These are phyloP conservation scores for Lethocerus indicus DNA, from an alignment of 1,140 invertebrate genomes.

Conservation along the genomic window DNA sequence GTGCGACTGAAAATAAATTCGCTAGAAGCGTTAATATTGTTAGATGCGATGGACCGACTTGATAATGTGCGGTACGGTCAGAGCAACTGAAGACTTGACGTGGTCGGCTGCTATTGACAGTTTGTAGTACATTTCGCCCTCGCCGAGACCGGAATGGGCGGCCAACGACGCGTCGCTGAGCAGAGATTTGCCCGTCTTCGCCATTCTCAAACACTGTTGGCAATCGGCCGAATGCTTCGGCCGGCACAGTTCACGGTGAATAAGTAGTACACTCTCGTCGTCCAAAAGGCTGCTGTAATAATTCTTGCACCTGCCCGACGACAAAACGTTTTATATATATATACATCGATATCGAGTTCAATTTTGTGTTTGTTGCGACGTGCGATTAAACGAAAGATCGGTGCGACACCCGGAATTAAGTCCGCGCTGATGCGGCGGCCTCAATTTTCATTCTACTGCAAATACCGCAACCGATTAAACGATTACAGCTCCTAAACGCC, in stretches of 20 bases:
- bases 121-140: conserved; percentile 15
- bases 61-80: conserved; percentile 15
- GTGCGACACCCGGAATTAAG: too few relatives aligned
- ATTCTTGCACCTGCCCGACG: conserved; percentile 16
- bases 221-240: conserved; percentile 11
- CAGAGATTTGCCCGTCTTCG: conserved; percentile 5
- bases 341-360: too few relatives aligned
- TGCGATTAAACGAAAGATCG: too few relatives aligned
- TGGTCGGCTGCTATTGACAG: conserved; percentile 1
- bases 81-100: conserved; percentile 8
- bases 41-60: conserved; percentile 7
- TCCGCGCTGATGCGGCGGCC: too few relatives aligned
- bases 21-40: too few relatives aligned
- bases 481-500: too few relatives aligned
- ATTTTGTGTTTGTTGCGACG: too few relatives aligned
- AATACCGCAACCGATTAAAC: too few relatives aligned
- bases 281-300: conserved; percentile 15
- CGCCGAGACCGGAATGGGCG: conserved; percentile 15
- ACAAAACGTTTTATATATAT: too few relatives aligned
- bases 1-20: too few relatives aligned
- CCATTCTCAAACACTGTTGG: conserved; percentile 9
- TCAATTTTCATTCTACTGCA: too few relatives aligned
- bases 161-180: conserved; percentile 1
- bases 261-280: conserved; percentile 12
- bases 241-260: conserved; percentile 12